phyloP scores from a whole-genome alignment of 2,888 invertebrate species.

The Eupeodes latifasciatus region DNA sequence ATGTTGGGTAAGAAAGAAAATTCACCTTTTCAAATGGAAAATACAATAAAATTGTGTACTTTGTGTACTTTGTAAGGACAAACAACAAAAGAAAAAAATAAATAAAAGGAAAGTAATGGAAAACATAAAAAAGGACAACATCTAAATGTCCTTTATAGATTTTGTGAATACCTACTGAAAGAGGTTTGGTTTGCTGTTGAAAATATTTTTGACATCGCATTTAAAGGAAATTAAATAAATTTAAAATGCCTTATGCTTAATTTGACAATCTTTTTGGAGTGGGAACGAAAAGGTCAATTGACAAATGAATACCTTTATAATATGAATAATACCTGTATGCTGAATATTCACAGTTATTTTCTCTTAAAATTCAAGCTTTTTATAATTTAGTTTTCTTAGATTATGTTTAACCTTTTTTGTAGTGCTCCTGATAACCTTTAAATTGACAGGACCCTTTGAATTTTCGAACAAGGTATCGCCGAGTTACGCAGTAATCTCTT shows the following conservation, averaged over 20 bases:
- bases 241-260: not conserved
- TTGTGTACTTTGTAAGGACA: constrained; percentile 80
- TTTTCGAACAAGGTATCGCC: no score
- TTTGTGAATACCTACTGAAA: not conserved
- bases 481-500: no score
- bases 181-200: not conserved
- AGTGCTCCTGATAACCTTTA: no score
- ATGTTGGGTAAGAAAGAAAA: constrained; percentile 88
- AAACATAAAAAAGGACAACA: not conserved
- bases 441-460: no score
- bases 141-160: not conserved
- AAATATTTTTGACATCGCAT: not conserved
- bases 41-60: not conserved
- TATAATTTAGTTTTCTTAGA: no score
- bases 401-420: no score
- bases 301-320: no score
- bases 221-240: constrained; percentile 5
- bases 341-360: no score
- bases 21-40: constrained; percentile 21
- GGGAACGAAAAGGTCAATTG: no score
- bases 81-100: no score
- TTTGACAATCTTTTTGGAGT: not conserved
- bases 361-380: no score
- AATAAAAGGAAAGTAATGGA: not conserved
- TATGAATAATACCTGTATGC: no score